These are phyloP conservation scores for Styela clava DNA, from an alignment of 23 tunicate species.

Conservation along the genomic window DNA sequence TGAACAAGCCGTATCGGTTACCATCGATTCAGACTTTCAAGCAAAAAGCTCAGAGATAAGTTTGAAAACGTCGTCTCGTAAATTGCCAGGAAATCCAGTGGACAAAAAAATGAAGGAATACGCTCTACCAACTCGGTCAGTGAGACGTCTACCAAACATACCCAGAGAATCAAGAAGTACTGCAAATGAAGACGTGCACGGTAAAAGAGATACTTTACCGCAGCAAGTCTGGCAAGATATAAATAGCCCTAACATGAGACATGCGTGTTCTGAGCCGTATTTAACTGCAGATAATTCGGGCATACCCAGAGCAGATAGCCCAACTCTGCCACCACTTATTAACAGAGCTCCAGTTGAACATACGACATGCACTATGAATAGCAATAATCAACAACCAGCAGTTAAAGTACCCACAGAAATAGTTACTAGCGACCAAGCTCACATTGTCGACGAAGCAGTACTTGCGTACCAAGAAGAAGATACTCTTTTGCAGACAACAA, in stretches of 20 bases:
- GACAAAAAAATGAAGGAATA: slow-evolving; percentile 9
- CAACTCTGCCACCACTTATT: background rate
- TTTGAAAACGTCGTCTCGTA: background rate
- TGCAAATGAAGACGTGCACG: background rate
- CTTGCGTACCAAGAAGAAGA: background rate
- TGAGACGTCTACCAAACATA: slow-evolving; percentile 13
- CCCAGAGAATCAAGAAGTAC: background rate
- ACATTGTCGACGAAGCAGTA: background rate
- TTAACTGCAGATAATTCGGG: background rate
- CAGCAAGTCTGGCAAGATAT: background rate
- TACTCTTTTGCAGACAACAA: background rate
- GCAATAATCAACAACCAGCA: background rate
- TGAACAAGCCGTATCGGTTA: background rate
- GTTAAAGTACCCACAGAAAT: background rate
- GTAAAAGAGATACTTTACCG: background rate
- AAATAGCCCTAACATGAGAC: background rate
- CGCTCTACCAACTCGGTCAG: slow-evolving; percentile 4
- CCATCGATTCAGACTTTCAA: background rate
- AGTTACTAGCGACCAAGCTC: no score
- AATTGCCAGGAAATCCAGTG: slow-evolving; percentile 16
- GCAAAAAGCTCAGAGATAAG: background rate
- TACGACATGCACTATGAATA: no score
- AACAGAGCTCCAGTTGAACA: background rate
- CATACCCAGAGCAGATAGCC: background rate
- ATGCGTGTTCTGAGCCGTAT: background rate